Conservation (phyloP, 2,888 invertebrate genomes). For the Tuta absoluta region DNA sequence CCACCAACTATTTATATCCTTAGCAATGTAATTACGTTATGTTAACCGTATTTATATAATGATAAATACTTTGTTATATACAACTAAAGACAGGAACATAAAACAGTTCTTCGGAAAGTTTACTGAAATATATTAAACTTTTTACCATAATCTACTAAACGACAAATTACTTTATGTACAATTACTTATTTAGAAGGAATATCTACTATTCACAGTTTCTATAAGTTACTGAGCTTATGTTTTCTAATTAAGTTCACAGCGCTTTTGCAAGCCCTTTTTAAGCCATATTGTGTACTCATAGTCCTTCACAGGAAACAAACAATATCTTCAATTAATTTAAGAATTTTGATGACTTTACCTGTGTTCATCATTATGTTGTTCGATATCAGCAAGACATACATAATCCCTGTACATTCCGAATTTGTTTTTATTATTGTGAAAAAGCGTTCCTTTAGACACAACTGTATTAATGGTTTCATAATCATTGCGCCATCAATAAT, state of each 20-base stretch:
- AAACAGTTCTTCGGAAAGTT: slow-evolving; percentile 76
- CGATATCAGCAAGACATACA: slow-evolving; percentile 56
- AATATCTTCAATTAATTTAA: slow-evolving; percentile 49
- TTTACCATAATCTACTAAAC: slow-evolving; percentile 62
- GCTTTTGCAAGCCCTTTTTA: slow-evolving; percentile 61
- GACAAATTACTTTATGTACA: slow-evolving; percentile 68
- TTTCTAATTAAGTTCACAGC: slow-evolving; percentile 64
- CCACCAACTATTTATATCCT: slow-evolving; percentile 46
- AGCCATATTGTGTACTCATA: slow-evolving; percentile 31
- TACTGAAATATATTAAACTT: slow-evolving; percentile 77
- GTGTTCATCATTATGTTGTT: slow-evolving; percentile 41
- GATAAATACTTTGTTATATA: slow-evolving; percentile 72
- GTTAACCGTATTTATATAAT: slow-evolving; percentile 51
- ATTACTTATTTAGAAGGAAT: slow-evolving; percentile 61
- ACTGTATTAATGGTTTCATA: not conserved
- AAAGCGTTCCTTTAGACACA: not conserved
- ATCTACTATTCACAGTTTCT: slow-evolving; percentile 68
- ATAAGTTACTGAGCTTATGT: slow-evolving; percentile 67
- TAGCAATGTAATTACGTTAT: slow-evolving; percentile 26
- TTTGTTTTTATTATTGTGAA: slow-evolving; percentile 56
- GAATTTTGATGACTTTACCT: slow-evolving; percentile 51
- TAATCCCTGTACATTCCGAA: slow-evolving; percentile 81
- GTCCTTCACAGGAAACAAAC: too few species aligned
- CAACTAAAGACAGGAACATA: slow-evolving; percentile 79
- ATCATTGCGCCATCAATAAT: slow-evolving; percentile 30